Evolutionary conservation across 2,797 vertebrate species (phyloP), one percentile per base, ranked within the genome.

Genomic region (Antennarius maculatus): DNA sequence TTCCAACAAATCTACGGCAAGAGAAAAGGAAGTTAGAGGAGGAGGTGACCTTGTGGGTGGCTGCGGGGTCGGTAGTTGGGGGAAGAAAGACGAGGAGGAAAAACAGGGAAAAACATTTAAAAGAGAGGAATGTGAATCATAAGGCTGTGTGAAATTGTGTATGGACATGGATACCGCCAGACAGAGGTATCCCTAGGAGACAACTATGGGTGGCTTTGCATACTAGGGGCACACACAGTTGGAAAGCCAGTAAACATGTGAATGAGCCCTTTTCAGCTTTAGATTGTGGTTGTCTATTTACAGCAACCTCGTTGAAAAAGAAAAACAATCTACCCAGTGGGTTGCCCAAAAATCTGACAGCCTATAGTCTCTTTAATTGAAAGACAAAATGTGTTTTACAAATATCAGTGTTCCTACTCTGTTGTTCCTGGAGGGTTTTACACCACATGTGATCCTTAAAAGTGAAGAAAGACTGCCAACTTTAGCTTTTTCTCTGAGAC

Each of bases 121-220:
- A 23, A 29, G 43, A 34, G 41, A 61, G 52, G 66, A 86, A 71
- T 67, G 66, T 49, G 65, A 76, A 67, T 69, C 47, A 65, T 62
- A 60, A 34, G 58, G 17, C 17, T 27, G 41, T 66, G 62, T 54
- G 54, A 69, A 61, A 28, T 54, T 42, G 41, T 49, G 68, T 74
- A 62, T 52, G 52, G 65, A 79, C 63, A 71, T 77, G 47, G 60
- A 74, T 72, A 48, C 51, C 53, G 57, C 37, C 27, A 37, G 47
- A 69, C 58, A 63, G 51, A 58, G 53, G 84, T 58, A 62, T 73
- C 85, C 83, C 69, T 57, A 29, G 69, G 82, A 79, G 57, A 68
- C 78, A 71, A 7, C 69, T 48, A 57, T 74, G 70, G 77, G 69
- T 72, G 72, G 78, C 63, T 61, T 69, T 60, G 9, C 23, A 62